Base-by-base conservation (phyloP, 2,888 invertebrate species). In the Herminia tarsipennalis region DNA sequence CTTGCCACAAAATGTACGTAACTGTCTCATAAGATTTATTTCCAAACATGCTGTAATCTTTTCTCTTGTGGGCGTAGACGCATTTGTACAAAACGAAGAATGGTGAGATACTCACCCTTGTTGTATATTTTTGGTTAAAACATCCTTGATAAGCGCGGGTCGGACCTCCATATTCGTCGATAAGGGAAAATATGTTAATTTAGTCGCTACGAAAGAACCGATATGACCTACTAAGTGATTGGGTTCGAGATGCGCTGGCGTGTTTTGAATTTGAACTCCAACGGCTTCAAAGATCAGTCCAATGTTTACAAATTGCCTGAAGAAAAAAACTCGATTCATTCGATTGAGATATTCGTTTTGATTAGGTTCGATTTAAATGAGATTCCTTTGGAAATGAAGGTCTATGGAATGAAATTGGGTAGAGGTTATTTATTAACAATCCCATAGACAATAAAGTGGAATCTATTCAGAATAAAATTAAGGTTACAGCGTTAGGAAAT, bases 121-220 rank as follows among this genome's bases (percentile, higher is more conserved):
- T 83, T 80, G 76, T 83, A 78, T 86, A 85, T 86, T 83, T 86
- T 83, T 67, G 76, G 80, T 83, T 81, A 73, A 79, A 87, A 81
- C 73, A 84, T 82, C 81, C 80, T 80, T 79, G 88, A 88, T 88
- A 89, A 88, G 81, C 74, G 63, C 74, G 78, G 78, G 76, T 78
- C 78, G 76, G 79, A 79, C 79, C 80, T 76, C 80, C 79, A 85
- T 86, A 87, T 83, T 82, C 76, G 76, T 70, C 76, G 89, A 91
- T 91, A 90, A 88, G 82, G 79, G 83, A 87, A 88, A 89, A 89
- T 89, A 91, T 91, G 91, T 89, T 88, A 90, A 90, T 90, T 88
- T 75, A 71, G 77, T 71, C 75, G 70, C 80, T 78, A 70, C 77
- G 70, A 80, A 75, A 81, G 81, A 83, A 75, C 79, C 81, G 83